These are phyloP conservation scores for Medauroidea extradentata DNA, from an alignment of 1,140 invertebrate genomes.

Conservation along the genomic window DNA sequence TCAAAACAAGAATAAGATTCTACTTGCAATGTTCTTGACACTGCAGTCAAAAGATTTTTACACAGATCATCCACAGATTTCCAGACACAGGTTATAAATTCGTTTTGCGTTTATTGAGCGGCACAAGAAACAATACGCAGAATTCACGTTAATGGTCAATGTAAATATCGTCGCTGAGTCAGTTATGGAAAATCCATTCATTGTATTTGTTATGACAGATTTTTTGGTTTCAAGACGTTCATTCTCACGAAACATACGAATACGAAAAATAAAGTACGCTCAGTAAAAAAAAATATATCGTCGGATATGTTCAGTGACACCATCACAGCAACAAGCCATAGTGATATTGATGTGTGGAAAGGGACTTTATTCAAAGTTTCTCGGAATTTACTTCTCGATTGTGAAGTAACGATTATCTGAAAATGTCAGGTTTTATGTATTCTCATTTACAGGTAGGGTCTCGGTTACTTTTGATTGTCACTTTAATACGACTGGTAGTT, in stretches of 20 bases:
- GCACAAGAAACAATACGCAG: conserved; percentile 1
- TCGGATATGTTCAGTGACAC: too few relatives aligned
- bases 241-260: not conserved
- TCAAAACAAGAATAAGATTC: conserved; percentile 12
- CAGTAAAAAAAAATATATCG: too few relatives aligned
- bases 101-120: conserved; percentile 4
- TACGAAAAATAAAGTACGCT: too few relatives aligned
- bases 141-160: conserved; percentile 1
- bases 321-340: too few relatives aligned
- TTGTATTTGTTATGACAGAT: not conserved
- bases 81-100: conserved; percentile 9
- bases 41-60: conserved; percentile 2
- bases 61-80: conserved; percentile 9
- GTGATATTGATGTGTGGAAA: too few relatives aligned
- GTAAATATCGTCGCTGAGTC: not conserved
- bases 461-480: too few relatives aligned
- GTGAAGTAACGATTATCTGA: too few relatives aligned
- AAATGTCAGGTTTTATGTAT: too few relatives aligned
- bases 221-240: conserved; percentile 3
- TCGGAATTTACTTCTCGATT: too few relatives aligned
- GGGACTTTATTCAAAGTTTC: too few relatives aligned
- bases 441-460: too few relatives aligned
- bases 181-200: conserved; percentile 6
- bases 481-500: too few relatives aligned
- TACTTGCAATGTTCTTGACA: not conserved